These are phyloP conservation scores for Serranus cabrilla DNA, from an alignment of 2,797 vertebrate species.

Conservation along the genomic window DNA sequence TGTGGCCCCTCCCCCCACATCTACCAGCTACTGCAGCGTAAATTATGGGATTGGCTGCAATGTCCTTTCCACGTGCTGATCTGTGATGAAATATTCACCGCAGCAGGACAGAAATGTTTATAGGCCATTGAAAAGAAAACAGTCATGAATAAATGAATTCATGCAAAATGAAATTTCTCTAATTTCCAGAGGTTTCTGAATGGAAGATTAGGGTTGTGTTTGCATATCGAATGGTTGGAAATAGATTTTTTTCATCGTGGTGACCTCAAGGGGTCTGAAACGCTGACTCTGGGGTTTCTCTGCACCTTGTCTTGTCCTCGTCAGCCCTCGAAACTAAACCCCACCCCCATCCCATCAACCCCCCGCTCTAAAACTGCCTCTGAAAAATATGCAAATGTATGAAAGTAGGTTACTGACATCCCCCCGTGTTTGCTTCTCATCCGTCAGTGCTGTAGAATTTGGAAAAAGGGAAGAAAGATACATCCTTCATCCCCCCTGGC, in stretches of 20 bases:
- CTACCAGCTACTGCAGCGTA: neutral
- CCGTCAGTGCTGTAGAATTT: slow-evolving; percentile 10
- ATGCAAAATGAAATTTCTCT: neutral
- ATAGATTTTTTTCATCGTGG: neutral
- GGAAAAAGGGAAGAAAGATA: neutral
- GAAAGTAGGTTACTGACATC: slow-evolving; percentile 57
- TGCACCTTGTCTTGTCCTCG: slow-evolving; percentile 9
- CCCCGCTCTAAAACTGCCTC: slow-evolving; percentile 4
- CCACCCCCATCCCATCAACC: neutral
- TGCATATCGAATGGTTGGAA: neutral
- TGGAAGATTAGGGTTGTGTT: neutral
- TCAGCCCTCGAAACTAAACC: neutral
- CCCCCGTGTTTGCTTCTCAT: slow-evolving; percentile 1
- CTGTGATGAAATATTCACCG: neutral
- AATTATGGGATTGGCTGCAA: neutral
- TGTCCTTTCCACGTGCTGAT: slow-evolving; percentile 8
- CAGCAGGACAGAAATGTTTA: neutral
- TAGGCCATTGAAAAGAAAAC: neutral
- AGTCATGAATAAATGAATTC: neutral
- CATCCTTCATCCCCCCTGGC: neutral
- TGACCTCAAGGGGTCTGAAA: neutral
- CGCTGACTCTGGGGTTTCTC: slow-evolving; percentile 21
- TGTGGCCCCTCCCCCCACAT: neutral
- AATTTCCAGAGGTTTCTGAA: neutral
- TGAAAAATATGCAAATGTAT: slow-evolving; percentile 58